A percentile compares a stretch with the other conserved stretches of the same genome.
These are phyloP conservation scores for Meloidogyne hapla DNA, from an alignment of 1,140 invertebrate species.

Conservation along the genomic window DNA sequence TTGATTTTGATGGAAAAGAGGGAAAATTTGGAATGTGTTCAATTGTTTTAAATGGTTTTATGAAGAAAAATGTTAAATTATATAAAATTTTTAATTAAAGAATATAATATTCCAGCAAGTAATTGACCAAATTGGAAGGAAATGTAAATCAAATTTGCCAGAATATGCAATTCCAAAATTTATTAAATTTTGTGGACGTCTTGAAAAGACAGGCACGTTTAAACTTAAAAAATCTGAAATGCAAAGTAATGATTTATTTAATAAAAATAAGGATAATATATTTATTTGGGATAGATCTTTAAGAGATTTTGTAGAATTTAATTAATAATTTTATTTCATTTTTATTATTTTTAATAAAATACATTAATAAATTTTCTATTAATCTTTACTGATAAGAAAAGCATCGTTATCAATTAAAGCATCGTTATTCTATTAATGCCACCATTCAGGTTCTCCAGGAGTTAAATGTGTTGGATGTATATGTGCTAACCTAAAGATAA, in stretches of 20 bases:
- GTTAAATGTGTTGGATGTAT: conserved; percentile 25
- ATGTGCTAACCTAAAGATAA: conserved; percentile 10
- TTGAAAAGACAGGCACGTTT: conserved; percentile 47
- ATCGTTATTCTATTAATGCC: neutral
- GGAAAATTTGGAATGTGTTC: conserved; percentile 95
- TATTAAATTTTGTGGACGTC: conserved; percentile 39
- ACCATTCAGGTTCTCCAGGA: conserved; percentile 27
- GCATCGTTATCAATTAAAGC: too few relatives aligned
- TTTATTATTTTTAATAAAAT: too few relatives aligned
- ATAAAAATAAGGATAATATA: conserved; percentile 25
- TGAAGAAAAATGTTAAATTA: conserved; percentile 40
- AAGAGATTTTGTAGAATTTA: conserved; percentile 29
- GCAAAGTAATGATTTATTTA: conserved; percentile 41
- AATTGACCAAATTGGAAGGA: conserved; percentile 23
- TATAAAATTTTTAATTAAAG: neutral
- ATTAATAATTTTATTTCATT: neutral
- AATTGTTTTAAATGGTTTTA: conserved; percentile 66
- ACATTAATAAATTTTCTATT: too few relatives aligned
- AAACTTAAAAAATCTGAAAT: conserved; percentile 46
- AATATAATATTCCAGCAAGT: conserved; percentile 25
- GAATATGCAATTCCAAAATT: conserved; percentile 45
- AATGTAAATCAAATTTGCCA: conserved; percentile 32
- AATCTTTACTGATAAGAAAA: too few relatives aligned
- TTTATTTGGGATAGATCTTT: conserved; percentile 39
- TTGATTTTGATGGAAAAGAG: conserved; percentile 76